Evolutionary conservation across 2,113 vertebrate species (phyloP).

Genomic region (Hippocampus mohnikei): DNA sequence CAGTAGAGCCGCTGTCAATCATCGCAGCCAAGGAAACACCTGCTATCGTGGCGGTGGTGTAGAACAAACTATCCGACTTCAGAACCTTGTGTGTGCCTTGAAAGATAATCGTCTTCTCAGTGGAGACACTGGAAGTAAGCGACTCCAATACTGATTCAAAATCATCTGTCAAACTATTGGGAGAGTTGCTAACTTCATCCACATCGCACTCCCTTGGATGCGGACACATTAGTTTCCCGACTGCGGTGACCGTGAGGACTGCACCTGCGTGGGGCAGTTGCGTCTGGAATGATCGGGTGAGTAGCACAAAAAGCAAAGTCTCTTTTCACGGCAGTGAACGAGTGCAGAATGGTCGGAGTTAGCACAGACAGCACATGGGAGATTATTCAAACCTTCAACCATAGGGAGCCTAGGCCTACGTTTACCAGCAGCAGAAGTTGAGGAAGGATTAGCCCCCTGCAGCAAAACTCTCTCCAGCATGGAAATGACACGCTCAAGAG

Average conservation of each 20-base stretch:
- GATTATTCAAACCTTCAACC: neutral
- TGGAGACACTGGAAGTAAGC: neutral
- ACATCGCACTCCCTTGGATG: neutral
- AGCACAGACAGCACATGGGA: neutral
- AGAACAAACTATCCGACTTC: neutral
- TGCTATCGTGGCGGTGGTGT: neutral
- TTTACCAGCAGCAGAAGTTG: neutral
- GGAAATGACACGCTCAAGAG: neutral
- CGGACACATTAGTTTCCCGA: neutral
- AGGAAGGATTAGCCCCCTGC: neutral
- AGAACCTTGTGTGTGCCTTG: neutral
- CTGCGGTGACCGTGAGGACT: neutral
- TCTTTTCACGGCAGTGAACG: neutral
- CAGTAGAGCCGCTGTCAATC: neutral
- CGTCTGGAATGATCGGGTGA: neutral
- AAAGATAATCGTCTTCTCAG: neutral
- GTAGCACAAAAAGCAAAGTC: neutral
- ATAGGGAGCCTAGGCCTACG: neutral
- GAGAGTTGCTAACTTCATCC: neutral
- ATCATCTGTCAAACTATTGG: neutral
- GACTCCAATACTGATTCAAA: neutral
- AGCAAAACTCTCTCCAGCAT: neutral
- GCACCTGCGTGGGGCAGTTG: neutral
- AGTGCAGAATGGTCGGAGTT: neutral
- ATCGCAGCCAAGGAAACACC: neutral